phyloP scores from a whole-genome alignment of 2,113 vertebrate genomes.

The Dromas ardeola region DNA sequence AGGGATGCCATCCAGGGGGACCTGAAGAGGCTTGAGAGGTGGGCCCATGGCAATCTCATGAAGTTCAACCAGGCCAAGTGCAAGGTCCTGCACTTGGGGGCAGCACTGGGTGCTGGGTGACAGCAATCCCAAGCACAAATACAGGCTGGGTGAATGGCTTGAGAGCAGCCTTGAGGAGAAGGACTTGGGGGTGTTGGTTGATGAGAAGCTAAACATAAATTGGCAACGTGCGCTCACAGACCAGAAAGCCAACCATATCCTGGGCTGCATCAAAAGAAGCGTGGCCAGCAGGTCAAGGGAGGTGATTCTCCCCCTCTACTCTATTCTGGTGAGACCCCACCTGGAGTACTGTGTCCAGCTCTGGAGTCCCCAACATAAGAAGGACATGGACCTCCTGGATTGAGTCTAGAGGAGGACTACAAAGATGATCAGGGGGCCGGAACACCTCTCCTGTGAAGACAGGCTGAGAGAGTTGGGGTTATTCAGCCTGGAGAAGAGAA shows the following conservation, averaged over 20 bases:
- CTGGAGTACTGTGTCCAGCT: background rate
- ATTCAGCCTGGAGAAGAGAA: background rate
- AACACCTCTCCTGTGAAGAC: background rate
- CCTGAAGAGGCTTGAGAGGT: background rate
- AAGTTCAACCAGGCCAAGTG: background rate
- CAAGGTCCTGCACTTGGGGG: background rate
- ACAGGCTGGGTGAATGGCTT: background rate
- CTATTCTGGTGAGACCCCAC: background rate
- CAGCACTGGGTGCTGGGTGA: no score
- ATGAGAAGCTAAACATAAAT: background rate
- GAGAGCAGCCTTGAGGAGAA: background rate
- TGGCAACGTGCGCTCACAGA: background rate
- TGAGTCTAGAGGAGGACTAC: background rate
- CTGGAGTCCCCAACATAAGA: background rate
- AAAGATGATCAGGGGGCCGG: background rate
- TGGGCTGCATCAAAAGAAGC: background rate
- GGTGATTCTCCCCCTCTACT: background rate
- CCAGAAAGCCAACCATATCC: background rate
- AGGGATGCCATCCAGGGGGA: background rate
- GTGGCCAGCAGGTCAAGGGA: background rate
- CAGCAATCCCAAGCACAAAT: background rate
- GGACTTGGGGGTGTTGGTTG: no score
- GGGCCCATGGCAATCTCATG: background rate
- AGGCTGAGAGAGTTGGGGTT: background rate
- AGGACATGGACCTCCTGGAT: background rate